Evolutionary conservation across 35 echinoderm and acorn worm genomes (phyloP).

Genomic region (Chiridota heheva): DNA sequence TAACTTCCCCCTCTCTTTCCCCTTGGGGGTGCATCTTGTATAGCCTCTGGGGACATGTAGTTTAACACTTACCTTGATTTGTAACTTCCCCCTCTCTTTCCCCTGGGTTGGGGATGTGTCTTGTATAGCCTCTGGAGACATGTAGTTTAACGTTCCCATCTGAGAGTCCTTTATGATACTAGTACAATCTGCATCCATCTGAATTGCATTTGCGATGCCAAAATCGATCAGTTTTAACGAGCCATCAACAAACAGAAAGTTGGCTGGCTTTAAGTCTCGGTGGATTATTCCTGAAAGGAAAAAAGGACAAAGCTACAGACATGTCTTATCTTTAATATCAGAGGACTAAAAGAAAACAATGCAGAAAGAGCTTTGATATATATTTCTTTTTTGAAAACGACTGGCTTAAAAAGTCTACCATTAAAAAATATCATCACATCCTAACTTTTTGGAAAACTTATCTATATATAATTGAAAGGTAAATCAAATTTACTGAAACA

Average conservation of each 20-base stretch:
- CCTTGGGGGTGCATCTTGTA: no score
- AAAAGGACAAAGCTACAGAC: background rate
- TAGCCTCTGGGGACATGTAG: no score
- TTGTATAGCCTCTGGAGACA: slow-evolving; percentile 95
- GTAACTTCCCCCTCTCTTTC: no score
- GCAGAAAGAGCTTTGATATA: background rate
- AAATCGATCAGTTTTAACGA: slow-evolving; percentile 97
- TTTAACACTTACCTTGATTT: no score
- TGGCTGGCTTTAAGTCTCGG: slow-evolving; percentile 95
- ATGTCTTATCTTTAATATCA: background rate
- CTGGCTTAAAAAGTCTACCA: no score
- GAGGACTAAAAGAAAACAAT: background rate
- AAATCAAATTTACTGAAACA: no score
- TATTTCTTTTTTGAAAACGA: background rate
- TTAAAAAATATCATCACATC: no score
- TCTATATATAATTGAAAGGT: no score
- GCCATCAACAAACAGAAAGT: slow-evolving; percentile 96
- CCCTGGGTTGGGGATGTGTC: no score
- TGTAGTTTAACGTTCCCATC: slow-evolving; percentile 94
- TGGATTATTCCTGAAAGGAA: slow-evolving; percentile 77
- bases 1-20: no score
- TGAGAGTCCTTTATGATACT: slow-evolving; percentile 84
- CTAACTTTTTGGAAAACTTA: no score
- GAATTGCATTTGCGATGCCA: slow-evolving; percentile 96
- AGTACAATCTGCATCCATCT: slow-evolving; percentile 82